Percentiles rank a stretch among this genome's conserved stretches.
phyloP scores from a whole-genome alignment of 2,888 invertebrate species.

The Cristatella mucedo region DNA sequence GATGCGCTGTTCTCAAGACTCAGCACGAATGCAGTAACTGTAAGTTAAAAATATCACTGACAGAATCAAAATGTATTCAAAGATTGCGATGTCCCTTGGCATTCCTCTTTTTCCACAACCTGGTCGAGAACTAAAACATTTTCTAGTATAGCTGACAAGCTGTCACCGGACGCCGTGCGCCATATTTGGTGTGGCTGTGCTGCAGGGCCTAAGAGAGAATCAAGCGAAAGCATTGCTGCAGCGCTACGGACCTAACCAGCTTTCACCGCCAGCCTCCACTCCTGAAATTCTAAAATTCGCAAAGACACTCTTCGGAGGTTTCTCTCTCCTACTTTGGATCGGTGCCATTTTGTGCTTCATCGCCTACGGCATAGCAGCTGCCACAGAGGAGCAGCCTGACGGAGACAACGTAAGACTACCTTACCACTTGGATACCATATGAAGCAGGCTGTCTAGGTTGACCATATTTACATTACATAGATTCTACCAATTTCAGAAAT shows the following conservation, averaged over 20 bases:
- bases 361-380: conserved; percentile 50
- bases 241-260: conserved; percentile 31
- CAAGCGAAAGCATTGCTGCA: conserved; percentile 21
- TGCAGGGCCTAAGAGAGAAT: conserved; percentile 22
- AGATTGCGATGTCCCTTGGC: no score
- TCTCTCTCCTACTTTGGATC: conserved; percentile 31
- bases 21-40: conserved; percentile 90
- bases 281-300: conserved; percentile 36
- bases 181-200: no score
- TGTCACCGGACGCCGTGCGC: no score
- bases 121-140: no score
- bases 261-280: conserved; percentile 31
- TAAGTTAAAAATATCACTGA: conserved; percentile 44
- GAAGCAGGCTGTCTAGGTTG: no score
- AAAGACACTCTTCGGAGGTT: conserved; percentile 32
- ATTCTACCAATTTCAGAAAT: no score
- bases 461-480: no score
- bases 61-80: no score
- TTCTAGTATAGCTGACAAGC: no score
- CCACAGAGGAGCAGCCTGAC: conserved; percentile 83
- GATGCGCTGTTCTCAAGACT: conserved; percentile 93
- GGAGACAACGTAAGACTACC: conserved; percentile 66
- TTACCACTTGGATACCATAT: no score
- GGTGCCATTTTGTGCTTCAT: conserved; percentile 65
- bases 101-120: no score